Conservation (phyloP, 35 echinoderm and acorn worm genomes). For the Apostichopus parvimensis region DNA sequence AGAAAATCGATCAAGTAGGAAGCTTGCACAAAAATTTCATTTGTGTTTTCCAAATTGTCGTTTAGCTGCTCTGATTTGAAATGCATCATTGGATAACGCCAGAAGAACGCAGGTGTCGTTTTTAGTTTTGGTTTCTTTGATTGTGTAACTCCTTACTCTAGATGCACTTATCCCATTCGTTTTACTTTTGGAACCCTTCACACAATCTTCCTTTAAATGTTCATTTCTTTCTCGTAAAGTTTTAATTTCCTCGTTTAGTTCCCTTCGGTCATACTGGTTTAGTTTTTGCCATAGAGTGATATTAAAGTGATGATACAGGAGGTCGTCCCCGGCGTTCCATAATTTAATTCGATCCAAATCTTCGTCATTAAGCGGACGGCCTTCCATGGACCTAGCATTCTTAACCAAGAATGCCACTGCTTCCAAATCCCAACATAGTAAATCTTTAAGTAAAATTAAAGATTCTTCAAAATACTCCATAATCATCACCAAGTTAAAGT, state of each 20-base stretch:
- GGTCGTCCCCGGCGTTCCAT: constrained; percentile 26
- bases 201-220: neutral
- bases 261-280: neutral
- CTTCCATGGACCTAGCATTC: constrained; percentile 2
- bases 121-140: neutral
- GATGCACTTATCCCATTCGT: constrained; percentile 4
- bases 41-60: constrained; percentile 17
- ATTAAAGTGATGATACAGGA: constrained; percentile 24
- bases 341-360: neutral
- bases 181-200: neutral
- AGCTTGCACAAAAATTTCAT: neutral
- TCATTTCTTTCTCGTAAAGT: neutral
- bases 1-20: too few species aligned
- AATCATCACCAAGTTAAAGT: neutral
- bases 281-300: constrained; percentile 26
- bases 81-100: neutral
- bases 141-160: neutral
- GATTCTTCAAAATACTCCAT: constrained; percentile 35
- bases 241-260: neutral
- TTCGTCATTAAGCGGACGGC: neutral
- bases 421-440: constrained; percentile 20
- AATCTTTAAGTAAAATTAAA: neutral
- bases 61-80: neutral
- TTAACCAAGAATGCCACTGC: neutral
- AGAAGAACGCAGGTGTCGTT: constrained; percentile 19